Conservation (phyloP, 2,888 invertebrate genomes). For the Netelia virgata region DNA sequence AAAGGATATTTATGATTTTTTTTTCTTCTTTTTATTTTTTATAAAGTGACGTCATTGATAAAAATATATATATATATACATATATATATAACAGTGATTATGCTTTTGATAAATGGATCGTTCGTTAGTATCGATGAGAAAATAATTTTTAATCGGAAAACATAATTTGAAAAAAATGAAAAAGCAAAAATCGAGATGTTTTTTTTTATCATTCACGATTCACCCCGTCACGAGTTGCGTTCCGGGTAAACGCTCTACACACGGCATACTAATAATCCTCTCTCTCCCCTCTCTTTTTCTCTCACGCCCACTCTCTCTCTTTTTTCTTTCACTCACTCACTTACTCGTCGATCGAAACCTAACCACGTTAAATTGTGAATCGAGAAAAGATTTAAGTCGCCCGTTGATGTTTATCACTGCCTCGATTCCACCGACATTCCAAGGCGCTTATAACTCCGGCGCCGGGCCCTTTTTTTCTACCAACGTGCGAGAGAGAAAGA, state of each 20-base stretch:
- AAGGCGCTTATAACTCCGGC: slow-evolving; percentile 61
- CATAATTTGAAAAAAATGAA: background rate
- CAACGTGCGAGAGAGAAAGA: slow-evolving; percentile 27
- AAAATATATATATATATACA: too few species aligned
- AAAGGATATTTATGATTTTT: slow-evolving; percentile 8
- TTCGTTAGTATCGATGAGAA: background rate
- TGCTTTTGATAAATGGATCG: too few species aligned
- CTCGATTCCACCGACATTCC: slow-evolving; percentile 65
- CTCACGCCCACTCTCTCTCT: too few species aligned
- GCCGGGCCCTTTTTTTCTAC: slow-evolving; percentile 60
- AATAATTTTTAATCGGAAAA: background rate
- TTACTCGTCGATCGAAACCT: background rate
- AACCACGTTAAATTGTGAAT: background rate
- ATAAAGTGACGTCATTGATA: too few species aligned
- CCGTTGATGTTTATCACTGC: slow-evolving; percentile 54
- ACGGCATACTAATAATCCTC: slow-evolving; percentile 54
- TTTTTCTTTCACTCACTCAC: too few species aligned
- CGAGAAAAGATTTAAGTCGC: background rate
- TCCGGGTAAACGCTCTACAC: slow-evolving; percentile 41
- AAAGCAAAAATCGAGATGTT: background rate
- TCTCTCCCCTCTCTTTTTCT: background rate
- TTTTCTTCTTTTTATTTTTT: background rate
- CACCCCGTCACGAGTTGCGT: slow-evolving; percentile 23
- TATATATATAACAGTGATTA: too few species aligned
- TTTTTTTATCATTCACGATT: slow-evolving; percentile 27